A percentile compares a stretch with the other conserved stretches of the same genome.
Conservation (phyloP, 2,113 vertebrate species). For the Suncus etruscus region DNA sequence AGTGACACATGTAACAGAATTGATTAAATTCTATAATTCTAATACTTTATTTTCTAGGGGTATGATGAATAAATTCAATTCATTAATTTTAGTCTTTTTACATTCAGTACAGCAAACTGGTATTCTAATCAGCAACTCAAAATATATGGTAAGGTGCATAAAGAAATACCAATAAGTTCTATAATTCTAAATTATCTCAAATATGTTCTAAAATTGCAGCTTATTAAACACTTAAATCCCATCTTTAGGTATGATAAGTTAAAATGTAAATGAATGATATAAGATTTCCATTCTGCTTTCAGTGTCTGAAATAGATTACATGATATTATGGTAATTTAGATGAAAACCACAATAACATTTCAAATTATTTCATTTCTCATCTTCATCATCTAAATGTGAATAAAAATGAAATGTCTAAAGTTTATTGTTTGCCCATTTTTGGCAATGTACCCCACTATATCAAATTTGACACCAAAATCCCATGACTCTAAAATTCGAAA, state of each 20-base stretch:
- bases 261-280: slow-evolving; percentile 6
- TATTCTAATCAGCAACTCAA: not conserved
- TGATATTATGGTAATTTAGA: not conserved
- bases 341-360: not conserved
- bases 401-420: not conserved
- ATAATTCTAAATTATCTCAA: not conserved
- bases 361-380: not conserved
- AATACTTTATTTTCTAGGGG: not conserved
- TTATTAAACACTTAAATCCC: slow-evolving; percentile 32
- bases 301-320: slow-evolving; percentile 14
- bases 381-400: not conserved
- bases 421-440: not conserved
- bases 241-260: not conserved
- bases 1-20: not conserved
- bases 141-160: not conserved
- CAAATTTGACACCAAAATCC: slow-evolving; percentile 49
- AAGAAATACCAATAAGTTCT: not conserved
- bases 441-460: not conserved
- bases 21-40: not conserved
- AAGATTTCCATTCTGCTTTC: not conserved
- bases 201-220: not conserved
- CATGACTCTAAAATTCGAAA: slow-evolving; percentile 48
- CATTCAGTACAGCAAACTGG: not conserved
- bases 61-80: not conserved
- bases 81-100: not conserved